Evolutionary conservation across 2,888 invertebrate species (phyloP), one percentile per base, ranked within the genome.

Genomic region (Panopea generosa): DNA sequence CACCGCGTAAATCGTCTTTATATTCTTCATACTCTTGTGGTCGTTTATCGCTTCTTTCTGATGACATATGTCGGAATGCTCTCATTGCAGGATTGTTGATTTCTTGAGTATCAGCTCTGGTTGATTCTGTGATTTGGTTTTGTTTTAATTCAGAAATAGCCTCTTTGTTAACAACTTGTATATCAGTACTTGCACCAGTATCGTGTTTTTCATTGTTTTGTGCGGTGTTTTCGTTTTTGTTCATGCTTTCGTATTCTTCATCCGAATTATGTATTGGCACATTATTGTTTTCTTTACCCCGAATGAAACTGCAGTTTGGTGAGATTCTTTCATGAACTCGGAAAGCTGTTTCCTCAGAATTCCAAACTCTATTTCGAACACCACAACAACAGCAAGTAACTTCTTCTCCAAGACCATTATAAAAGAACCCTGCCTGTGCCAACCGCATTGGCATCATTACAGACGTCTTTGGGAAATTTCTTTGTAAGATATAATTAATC

Each of bases 371-470:
- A 20, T 60, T 11, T 27, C 24, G 33, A 4, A 59, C 14, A 14
- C 60, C 52, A 53, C 68, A 68, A 2, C 22, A 43, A 38, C 60
- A 68, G 43, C 68, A 68, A 4, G 9, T 27, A 0, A 61, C 68
- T n/a, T n/a, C 22, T 11, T 68, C 68, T 20, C 26, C 59, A 18
- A 4, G 7, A 0, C 61, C 68, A 16, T n/a, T 53, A 26, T 50
- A 67, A n/a, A n/a, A n/a, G n/a, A n/a, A n/a, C n/a, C n/a, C n/a
- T n/a, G n/a, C n/a, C n/a, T n/a, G n/a, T n/a, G 63, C 53, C 7
- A 63, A 55, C 14, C 55, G 20, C 33, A 55, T 33, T 63, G 63
- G 53, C 20, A 33, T 33, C 14, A 27, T 26, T 1, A 45, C 40
- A 16, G 63, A 63, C 1, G 33, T n/a, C 7, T 50, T 16, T 1